These are phyloP conservation scores for Macaria liturata DNA, from an alignment of 2,888 invertebrate species.

Conservation along the genomic window DNA sequence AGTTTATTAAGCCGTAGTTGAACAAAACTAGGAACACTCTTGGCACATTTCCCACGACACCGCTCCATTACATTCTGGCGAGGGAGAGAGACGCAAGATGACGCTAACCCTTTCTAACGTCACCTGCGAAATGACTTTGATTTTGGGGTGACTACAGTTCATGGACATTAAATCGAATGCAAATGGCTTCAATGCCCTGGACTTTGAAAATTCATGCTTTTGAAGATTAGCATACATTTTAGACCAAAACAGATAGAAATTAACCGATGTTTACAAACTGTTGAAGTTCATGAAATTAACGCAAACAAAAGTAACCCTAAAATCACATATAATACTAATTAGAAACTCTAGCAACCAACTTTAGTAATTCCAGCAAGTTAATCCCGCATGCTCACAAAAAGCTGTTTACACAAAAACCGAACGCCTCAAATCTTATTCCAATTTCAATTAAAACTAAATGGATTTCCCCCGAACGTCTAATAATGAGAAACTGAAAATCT, in stretches of 20 bases:
- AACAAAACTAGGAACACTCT: slow-evolving; percentile 49
- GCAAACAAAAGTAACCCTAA: too few species aligned
- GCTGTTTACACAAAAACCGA: slow-evolving; percentile 2
- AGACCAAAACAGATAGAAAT: too few species aligned
- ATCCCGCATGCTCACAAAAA: background rate
- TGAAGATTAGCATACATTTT: too few species aligned
- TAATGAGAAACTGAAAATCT: slow-evolving; percentile 6
- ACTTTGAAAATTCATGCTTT: too few species aligned
- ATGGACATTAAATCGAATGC: too few species aligned
- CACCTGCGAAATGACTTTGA: slow-evolving; percentile 18
- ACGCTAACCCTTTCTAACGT: slow-evolving; percentile 30
- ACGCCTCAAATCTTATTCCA: slow-evolving; percentile 2
- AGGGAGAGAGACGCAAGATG: slow-evolving; percentile 34
- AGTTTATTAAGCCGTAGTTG: slow-evolving; percentile 45
- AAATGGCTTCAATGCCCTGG: too few species aligned
- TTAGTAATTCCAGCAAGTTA: background rate
- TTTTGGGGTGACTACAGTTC: slow-evolving; percentile 14
- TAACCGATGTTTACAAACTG: too few species aligned
- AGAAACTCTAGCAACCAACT: too few species aligned
- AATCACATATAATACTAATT: too few species aligned
- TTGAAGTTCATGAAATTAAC: too few species aligned
- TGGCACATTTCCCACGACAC: slow-evolving; percentile 60
- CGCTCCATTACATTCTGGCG: slow-evolving; percentile 52
- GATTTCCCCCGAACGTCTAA: slow-evolving; percentile 11
- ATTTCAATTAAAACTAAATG: slow-evolving; percentile 16